A percentile compares a stretch with the other conserved stretches of the same genome.
phyloP scores from a whole-genome alignment of 2,888 invertebrate genomes.

The Drosophila dives region DNA sequence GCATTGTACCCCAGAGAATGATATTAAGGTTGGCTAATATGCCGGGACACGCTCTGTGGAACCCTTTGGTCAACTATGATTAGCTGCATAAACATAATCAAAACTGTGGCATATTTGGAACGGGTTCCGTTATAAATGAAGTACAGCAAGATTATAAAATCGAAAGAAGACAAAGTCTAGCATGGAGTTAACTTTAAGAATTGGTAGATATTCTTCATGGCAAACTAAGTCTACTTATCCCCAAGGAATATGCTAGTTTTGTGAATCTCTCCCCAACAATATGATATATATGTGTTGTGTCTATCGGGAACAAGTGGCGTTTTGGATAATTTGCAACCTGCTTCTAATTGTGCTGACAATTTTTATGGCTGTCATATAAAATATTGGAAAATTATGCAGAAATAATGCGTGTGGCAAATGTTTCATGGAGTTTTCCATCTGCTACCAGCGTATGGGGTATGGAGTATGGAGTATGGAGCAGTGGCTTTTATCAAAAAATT shows the following conservation, averaged over 20 bases:
- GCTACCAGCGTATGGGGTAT: slow-evolving; percentile 42
- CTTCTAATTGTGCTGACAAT: slow-evolving; percentile 78
- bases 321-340: slow-evolving; percentile 59
- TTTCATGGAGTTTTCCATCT: slow-evolving; percentile 56
- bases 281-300: slow-evolving; percentile 22
- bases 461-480: slow-evolving; percentile 1
- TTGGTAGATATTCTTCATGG: neutral
- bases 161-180: neutral
- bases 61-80: slow-evolving; percentile 64
- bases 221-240: neutral
- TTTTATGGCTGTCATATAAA: slow-evolving; percentile 66
- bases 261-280: neutral
- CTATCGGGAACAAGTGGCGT: slow-evolving; percentile 34
- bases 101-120: slow-evolving; percentile 31
- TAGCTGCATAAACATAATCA: slow-evolving; percentile 52
- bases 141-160: neutral
- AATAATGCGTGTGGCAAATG: slow-evolving; percentile 61
- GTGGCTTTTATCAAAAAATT: slow-evolving; percentile 71
- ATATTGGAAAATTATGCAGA: slow-evolving; percentile 74
- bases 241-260: neutral
- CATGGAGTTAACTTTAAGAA: neutral
- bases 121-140: slow-evolving; percentile 24
- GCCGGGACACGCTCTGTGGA: slow-evolving; percentile 58
- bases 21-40: slow-evolving; percentile 56
- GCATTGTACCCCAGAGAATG: slow-evolving; percentile 31